These are phyloP conservation scores for Dasysyrphus tricinctus DNA, from an alignment of 2,888 invertebrate genomes.

Conservation along the genomic window DNA sequence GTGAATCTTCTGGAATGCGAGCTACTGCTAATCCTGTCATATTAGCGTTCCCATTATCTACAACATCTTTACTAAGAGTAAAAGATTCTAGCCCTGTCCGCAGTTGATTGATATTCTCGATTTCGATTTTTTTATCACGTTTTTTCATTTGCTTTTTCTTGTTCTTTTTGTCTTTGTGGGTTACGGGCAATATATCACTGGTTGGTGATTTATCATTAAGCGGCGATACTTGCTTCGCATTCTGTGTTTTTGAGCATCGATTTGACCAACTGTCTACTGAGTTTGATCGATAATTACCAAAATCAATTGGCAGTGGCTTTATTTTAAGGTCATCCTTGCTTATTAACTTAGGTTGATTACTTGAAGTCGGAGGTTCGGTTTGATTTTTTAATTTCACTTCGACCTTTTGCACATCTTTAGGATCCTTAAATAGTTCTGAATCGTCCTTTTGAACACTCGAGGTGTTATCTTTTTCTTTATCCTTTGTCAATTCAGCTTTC, in stretches of 20 bases:
- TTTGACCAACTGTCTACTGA: conserved; percentile 63
- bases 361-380: conserved; percentile 37
- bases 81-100: conserved; percentile 82
- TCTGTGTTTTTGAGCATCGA: conserved; percentile 35
- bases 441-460: conserved; percentile 25
- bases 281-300: conserved; percentile 61
- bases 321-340: conserved; percentile 36
- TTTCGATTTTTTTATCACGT: conserved; percentile 79
- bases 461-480: conserved; percentile 15
- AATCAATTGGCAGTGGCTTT: conserved; percentile 53
- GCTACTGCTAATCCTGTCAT: not conserved
- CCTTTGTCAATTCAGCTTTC: conserved; percentile 75
- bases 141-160: conserved; percentile 78
- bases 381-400: conserved; percentile 44
- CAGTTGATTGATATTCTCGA: conserved; percentile 81
- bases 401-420: conserved; percentile 40
- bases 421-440: conserved; percentile 24
- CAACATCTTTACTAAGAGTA: conserved; percentile 80
- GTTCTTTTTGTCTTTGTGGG: conserved; percentile 65
- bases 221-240: not conserved
- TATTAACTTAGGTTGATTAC: not conserved
- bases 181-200: conserved; percentile 29
- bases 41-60: conserved; percentile 34
- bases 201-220: conserved; percentile 65
- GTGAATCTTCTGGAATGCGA: conserved; percentile 14